Percentiles rank a stretch among this genome's conserved stretches.
These are phyloP conservation scores for Chiroxiphia lanceolata DNA, from an alignment of 2,797 vertebrate genomes.

Conservation along the genomic window DNA sequence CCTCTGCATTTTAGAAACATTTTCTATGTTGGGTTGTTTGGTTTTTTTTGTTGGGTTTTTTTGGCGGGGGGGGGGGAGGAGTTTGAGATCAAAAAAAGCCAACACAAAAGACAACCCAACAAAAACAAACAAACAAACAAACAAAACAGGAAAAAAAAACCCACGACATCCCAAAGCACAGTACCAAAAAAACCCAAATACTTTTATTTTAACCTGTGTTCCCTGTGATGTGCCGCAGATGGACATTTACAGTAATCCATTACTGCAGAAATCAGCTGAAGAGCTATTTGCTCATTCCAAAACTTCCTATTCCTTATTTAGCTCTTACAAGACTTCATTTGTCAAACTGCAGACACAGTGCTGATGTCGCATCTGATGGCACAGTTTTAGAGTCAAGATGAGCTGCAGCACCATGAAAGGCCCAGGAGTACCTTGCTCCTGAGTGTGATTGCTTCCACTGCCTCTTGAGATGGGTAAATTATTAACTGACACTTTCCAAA, in stretches of 20 bases:
- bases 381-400: constrained; percentile 27
- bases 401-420: constrained; percentile 52
- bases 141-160: neutral
- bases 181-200: neutral
- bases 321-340: constrained; percentile 77
- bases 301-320: constrained; percentile 68
- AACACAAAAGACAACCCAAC: neutral
- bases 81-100: neutral
- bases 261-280: constrained; percentile 61
- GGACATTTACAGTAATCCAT: constrained; percentile 59
- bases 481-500: constrained; percentile 80
- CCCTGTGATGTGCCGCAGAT: constrained; percentile 35
- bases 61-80: too few relatives aligned
- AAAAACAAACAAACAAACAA: neutral
- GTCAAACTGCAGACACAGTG: constrained; percentile 67
- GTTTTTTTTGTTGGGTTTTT: neutral
- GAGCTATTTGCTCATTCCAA: constrained; percentile 57
- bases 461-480: constrained; percentile 81
- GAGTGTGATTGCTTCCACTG: constrained; percentile 66
- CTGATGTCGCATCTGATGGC: constrained; percentile 62
- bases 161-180: neutral
- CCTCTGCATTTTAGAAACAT: constrained; percentile 23
- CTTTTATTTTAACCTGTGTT: constrained; percentile 1
- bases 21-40: neutral
- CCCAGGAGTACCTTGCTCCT: constrained; percentile 16